A percentile compares a stretch with the other conserved stretches of the same genome.
Conservation (phyloP, 2,888 invertebrate genomes). For the Xanthorhoe spadicearia region DNA sequence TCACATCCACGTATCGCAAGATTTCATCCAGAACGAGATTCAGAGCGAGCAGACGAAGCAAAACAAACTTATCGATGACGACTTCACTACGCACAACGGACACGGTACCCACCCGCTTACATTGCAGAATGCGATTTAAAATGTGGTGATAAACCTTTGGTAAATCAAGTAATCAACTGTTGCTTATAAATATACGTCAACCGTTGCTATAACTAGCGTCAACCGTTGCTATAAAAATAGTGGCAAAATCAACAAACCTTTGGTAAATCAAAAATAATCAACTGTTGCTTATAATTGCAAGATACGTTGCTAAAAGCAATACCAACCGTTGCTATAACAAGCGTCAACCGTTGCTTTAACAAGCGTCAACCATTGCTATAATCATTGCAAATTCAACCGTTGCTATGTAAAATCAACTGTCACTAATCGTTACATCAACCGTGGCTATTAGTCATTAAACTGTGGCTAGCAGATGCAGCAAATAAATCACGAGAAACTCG, state of each 20-base stretch:
- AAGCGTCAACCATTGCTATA: background rate
- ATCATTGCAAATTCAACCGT: background rate
- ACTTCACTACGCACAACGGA: slow-evolving; percentile 80
- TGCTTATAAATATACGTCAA: background rate
- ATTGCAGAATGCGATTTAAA: slow-evolving; percentile 76
- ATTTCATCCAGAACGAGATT: slow-evolving; percentile 73
- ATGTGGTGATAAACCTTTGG: background rate
- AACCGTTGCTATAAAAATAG: background rate
- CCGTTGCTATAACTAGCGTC: background rate
- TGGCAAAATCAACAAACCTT: background rate
- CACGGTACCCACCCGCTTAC: slow-evolving; percentile 43
- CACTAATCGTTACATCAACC: background rate
- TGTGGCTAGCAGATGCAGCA: background rate
- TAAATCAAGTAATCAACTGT: background rate
- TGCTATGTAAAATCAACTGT: background rate
- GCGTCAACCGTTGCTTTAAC: background rate
- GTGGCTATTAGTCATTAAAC: background rate
- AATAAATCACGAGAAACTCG: no score
- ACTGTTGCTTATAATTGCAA: background rate
- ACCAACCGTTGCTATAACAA: background rate
- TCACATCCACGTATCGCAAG: slow-evolving; percentile 58
- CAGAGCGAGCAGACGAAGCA: slow-evolving; percentile 56
- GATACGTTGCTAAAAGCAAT: background rate
- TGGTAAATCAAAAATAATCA: background rate
- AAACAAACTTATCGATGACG: slow-evolving; percentile 63